These are phyloP conservation scores for Spea bombifrons DNA, from an alignment of 2,113 vertebrate genomes.

Conservation along the genomic window DNA sequence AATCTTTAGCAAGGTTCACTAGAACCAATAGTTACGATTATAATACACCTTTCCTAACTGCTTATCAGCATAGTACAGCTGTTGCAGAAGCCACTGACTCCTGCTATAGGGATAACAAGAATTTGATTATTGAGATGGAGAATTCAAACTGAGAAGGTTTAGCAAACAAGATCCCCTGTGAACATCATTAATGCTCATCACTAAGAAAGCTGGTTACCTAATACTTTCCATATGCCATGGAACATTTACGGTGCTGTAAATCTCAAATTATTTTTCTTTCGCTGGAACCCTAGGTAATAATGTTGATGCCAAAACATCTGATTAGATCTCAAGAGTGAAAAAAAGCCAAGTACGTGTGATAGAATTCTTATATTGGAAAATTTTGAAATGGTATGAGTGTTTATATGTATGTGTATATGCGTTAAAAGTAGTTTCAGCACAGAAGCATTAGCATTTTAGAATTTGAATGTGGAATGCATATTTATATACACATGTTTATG, in stretches of 20 bases:
- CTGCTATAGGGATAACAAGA: slow-evolving; percentile 40
- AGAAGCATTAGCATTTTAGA: no score
- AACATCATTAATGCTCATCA: slow-evolving; percentile 44
- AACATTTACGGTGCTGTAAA: slow-evolving; percentile 13
- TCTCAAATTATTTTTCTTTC: slow-evolving; percentile 21
- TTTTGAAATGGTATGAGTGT: no score
- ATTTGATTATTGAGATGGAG: slow-evolving; percentile 34
- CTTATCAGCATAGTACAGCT: slow-evolving; percentile 45
- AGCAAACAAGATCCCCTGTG: slow-evolving; percentile 41
- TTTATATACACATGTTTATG: no score
- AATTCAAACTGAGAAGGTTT: slow-evolving; percentile 40
- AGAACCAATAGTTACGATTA: slow-evolving; percentile 22
- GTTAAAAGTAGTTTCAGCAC: no score
- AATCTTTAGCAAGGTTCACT: slow-evolving; percentile 19
- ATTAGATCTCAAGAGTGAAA: not conserved
- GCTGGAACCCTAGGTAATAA: slow-evolving; percentile 5
- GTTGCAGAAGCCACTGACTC: slow-evolving; percentile 33
- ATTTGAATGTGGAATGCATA: no score
- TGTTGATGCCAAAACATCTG: slow-evolving; percentile 16
- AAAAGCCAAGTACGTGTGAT: no score
- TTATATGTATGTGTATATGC: no score
- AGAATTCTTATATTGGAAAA: no score
- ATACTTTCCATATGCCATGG: slow-evolving; percentile 19
- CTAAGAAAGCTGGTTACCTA: slow-evolving; percentile 16
- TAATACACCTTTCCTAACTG: slow-evolving; percentile 29